Base-by-base conservation (phyloP, 2,888 invertebrate species). In the Strigamia transsilvanica region DNA sequence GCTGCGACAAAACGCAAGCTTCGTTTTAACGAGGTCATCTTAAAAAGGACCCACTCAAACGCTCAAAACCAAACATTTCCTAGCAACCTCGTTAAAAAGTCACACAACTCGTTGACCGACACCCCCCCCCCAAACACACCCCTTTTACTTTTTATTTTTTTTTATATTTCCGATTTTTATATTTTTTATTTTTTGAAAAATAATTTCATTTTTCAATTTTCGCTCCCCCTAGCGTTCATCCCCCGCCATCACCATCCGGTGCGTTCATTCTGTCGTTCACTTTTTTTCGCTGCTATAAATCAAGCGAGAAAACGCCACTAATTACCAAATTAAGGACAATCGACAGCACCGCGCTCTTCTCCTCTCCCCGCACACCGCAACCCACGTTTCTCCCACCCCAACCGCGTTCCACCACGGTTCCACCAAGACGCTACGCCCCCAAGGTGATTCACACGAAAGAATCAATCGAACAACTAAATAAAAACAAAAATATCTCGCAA, bases 261-360 rank as follows among this genome's bases (percentile, higher is more conserved):
- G 21, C 61, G 73, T n/a, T 73, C 73, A 32, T 79, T 42, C 18
- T 42, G 79, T 79, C 79, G 79, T 38, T 79, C 23, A 21, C 34
- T 79, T 79, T 79, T 79, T 79, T 41, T 32, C 42, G 79, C 21
- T 42, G 38, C 79, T 38, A 79, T 79, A 79, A 79, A 79, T 79
- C 79, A 79, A 79, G 79, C 79, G 42, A 23, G 79, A 79, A 79
- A 79, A 79, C 79, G 79, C 79, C 38, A 42, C 79, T 79, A 79
- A 79, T 79, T 79, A 79, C 41, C 41, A 42, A 79, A 79, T 79
- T 79, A 79, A 42, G 79, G 79, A 79, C 79, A 79, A 79, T 79
- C 41, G 79, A 79, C 79, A 42, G 38, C 41, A 23, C 78, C 78
- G 27, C 34, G 78, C 41, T 34, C 21, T 41, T n/a, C 79, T n/a